phyloP scores from a whole-genome alignment of 2,797 vertebrate species.

The Capromys pilorides region DNA sequence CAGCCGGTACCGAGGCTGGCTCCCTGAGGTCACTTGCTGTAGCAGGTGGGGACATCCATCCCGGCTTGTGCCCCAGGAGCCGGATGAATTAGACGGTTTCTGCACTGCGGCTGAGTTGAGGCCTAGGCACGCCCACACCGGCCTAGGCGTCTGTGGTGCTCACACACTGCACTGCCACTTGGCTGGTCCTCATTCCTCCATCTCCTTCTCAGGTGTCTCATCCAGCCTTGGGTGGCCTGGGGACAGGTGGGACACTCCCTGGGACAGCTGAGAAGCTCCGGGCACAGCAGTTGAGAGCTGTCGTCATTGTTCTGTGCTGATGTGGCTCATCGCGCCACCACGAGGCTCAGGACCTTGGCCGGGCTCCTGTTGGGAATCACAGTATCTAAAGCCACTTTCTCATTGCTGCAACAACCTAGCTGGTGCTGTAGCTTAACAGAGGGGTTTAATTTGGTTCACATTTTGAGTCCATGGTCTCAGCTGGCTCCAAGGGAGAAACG shows the following conservation, averaged over 20 bases:
- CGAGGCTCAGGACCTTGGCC: background rate
- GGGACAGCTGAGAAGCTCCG: constrained; percentile 49
- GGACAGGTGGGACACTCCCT: background rate
- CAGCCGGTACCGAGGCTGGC: background rate
- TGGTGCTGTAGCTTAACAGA: background rate
- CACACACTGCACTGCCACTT: background rate
- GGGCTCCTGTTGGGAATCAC: background rate
- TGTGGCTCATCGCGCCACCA: background rate
- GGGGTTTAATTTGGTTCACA: background rate
- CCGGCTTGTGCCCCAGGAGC: background rate
- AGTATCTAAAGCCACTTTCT: background rate
- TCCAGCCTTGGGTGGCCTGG: constrained; percentile 62
- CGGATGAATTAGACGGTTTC: background rate
- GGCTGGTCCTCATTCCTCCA: background rate
- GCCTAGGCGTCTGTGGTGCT: background rate
- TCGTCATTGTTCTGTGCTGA: background rate
- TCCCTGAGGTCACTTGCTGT: background rate
- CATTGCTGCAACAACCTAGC: background rate
- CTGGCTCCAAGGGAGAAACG: background rate
- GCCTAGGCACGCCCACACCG: background rate
- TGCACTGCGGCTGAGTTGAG: background rate
- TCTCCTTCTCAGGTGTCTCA: constrained; percentile 18
- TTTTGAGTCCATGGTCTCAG: background rate
- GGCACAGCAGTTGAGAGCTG: background rate
- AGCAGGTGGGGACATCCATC: background rate